Base-by-base conservation (phyloP, 2,888 invertebrate genomes). In the Tenthredo livida region DNA sequence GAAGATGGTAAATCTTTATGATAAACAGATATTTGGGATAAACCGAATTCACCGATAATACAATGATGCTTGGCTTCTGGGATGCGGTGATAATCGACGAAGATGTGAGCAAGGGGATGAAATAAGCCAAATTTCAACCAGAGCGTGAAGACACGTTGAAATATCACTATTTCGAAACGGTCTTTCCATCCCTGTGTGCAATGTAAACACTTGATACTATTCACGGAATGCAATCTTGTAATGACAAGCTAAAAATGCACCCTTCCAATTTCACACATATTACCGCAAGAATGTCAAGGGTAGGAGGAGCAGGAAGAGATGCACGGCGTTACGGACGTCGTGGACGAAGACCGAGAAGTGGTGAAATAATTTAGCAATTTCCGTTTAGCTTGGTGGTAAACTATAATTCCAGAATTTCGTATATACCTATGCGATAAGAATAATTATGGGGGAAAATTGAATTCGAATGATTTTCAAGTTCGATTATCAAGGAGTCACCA, bases 211-310 rank as follows among this genome's bases (percentile, higher is more conserved):
- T 54, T 82, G 72, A 43, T 54, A 43, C 72, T 65, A 88, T 90
- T 87, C 88, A 83, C 67, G 88, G 89, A 90, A 90, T 89, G 90
- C 88, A 90, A 90, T 89, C 88, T 89, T 88, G 88, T 89, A 89
- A 90, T 88, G 89, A 87, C 87, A 85, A 88, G 90, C 88, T 89
- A 90, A 90, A 90, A 90, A 90, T 90, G 88, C 90, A 90, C 88
- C 89, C 87, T 88, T 86, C 89, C 90, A 90, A 90, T 90, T 90
- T 90, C 90, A 88, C 88, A 90, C 89, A 88, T 88, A 90, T 90
- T 89, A 90, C 88, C 88, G 88, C 87, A 89, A 89, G 88, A 90
- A 89, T 90, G 89, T 86, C 85, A 10, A 73, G 83, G 67, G 80
- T 25, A 85, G 85, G 86, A 86, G 50, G 75, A 43, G 70, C 83